Evolutionary conservation across 1,140 invertebrate genomes (phyloP), one percentile per base, ranked within the genome.

Genomic region (Adoxophyes honmai): DNA sequence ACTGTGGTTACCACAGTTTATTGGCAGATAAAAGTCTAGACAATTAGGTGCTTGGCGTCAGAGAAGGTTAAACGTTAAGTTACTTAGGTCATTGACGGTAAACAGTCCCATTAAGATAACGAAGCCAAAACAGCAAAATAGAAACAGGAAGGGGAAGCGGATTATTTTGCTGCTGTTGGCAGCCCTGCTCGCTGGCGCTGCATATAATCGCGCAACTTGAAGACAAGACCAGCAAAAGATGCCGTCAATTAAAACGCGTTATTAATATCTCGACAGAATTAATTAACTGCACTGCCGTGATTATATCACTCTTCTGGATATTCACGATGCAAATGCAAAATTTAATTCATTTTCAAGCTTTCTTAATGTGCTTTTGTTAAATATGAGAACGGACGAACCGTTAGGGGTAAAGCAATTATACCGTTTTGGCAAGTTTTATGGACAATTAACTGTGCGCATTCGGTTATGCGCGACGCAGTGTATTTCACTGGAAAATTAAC

Each of bases 251-350:
- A 63, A 60, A 66, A 44, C 44, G 36, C 13, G 60, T 70, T 70
- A 69, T 66, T 66, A 69, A 69, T 66, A 60, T 62, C 55, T 64
- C 61, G 55, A 53, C 53, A 60, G 39, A 59, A 70, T 67, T 64
- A 67, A 67, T 67, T 62, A 70, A 53, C 52, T 63, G 55, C 57
- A 62, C 39, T 34, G 48, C 21, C 18, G 11, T 64, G 60, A 71
- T 70, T 70, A 70, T 70, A 58, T 15, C 64, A 14, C 28, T 33
- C 35, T 42, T 64, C 63, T 51, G 42, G 57, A 59, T 60, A 62
- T 35, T 39, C 34, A 36, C 34, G 55, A 59, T 61, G 56, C 57
- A 61, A 52, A 57, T 39, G 57, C 59, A 34, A 38, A 52, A 58
- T 3, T 51, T 51, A 33, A 52, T 58, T 38, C 21, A 34, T 35